These are phyloP conservation scores for Eremobia ochroleuca DNA, from an alignment of 2,888 invertebrate species.

Conservation along the genomic window DNA sequence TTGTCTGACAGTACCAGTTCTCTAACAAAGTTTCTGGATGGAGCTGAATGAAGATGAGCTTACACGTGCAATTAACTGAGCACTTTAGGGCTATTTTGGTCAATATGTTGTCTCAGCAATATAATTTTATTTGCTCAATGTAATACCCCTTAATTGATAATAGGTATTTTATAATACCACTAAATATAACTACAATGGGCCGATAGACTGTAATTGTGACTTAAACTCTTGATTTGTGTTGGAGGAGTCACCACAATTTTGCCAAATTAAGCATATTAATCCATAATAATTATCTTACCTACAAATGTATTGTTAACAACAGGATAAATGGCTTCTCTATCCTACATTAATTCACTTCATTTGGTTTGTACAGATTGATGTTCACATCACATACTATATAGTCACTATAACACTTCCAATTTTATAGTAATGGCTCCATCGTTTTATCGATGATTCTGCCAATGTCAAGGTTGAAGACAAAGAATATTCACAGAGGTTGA, in stretches of 20 bases:
- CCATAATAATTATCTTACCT: background rate
- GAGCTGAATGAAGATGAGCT: background rate
- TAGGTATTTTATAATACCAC: background rate
- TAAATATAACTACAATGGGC: background rate
- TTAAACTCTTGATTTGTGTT: background rate
- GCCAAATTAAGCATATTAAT: background rate
- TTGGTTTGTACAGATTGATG: conserved; percentile 1
- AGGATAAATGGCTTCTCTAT: background rate
- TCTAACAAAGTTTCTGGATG: background rate
- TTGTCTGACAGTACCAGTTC: background rate
- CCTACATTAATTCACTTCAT: background rate
- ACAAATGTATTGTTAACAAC: background rate
- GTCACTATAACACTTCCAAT: too few species aligned
- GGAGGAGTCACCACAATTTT: background rate
- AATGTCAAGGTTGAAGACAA: too few species aligned
- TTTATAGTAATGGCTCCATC: too few species aligned
- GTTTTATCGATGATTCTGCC: too few species aligned
- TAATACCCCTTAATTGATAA: background rate
- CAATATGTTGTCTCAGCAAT: background rate
- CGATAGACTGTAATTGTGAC: background rate
- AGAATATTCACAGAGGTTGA: too few species aligned
- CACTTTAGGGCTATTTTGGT: background rate
- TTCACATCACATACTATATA: background rate
- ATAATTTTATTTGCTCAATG: background rate
- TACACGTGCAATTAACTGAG: background rate